Base-by-base conservation (phyloP, 37 sponge, comb jelly and placozoan genomes). In the Cladorhizidae sp. region DNA sequence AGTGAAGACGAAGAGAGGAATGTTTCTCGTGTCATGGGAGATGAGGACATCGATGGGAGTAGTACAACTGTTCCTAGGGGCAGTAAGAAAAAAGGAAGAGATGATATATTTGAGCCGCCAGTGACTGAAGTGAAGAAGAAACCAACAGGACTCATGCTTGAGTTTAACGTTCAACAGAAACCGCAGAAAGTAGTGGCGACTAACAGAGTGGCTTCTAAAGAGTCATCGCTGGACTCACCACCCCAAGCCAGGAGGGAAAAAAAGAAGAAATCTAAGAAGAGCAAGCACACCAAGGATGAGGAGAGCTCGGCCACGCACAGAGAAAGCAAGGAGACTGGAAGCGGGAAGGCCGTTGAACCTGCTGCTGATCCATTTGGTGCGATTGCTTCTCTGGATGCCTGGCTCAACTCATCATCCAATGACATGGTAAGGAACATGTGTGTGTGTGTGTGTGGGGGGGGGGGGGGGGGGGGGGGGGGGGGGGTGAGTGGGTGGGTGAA, bases 1-100 rank as follows among this genome's bases (percentile, higher is more conserved):
- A 83, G 83, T 70, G 88, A 87, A 26, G 78, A 70, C 35, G 88
- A 80, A 62, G 83, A 70, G 40, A 76, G 72, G 55, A 80, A 86
- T 55, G 35, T 2, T 3, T 51, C 80, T 38, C 41, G 1, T 38
- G 71, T 72, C 15, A 70, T 40, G 72, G 56, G 40, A 35, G 79
- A 72, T 56, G 81, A 70, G 25, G 57, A 69, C 36, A 40, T 14
- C 2, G 67, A 67, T 17, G 36, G 57, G 42, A 11, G 1, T 43
- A 45, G 22, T 9, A 37, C 5, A 1, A 26, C 42, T 23, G 9
- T 41, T 37, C 1, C 5, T 23, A 64, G 12, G 32, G 40, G 57
- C 35, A 64, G 31, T 3, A 5, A 64, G 9, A 64, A 57, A 64
- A 11, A 28, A 67, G 42, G n/a, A 49, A 31, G 33, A 40, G 37